phyloP scores from a whole-genome alignment of 2,797 vertebrate genomes.

The Echiichthys vipera region DNA sequence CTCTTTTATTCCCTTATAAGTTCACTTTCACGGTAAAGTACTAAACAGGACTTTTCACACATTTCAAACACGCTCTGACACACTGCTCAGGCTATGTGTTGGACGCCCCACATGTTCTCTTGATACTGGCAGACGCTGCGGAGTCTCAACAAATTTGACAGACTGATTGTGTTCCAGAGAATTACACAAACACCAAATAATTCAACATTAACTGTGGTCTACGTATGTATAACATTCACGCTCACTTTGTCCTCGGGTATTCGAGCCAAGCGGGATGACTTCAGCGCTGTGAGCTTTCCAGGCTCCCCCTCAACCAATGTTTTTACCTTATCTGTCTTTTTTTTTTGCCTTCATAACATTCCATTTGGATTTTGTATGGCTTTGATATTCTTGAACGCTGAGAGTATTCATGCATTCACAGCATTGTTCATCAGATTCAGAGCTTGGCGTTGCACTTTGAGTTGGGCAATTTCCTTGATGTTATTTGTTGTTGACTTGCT shows the following conservation, averaged over 20 bases:
- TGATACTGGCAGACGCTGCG: constrained; percentile 44
- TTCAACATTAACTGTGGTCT: constrained; percentile 42
- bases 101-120: constrained; percentile 41
- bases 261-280: constrained; percentile 62
- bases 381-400: constrained; percentile 19
- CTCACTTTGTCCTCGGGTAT: constrained; percentile 46
- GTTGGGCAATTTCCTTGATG: constrained; percentile 38
- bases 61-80: constrained; percentile 41
- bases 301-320: constrained; percentile 26
- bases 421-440: constrained; percentile 17
- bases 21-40: constrained; percentile 28
- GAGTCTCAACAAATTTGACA: constrained; percentile 48
- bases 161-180: constrained; percentile 68
- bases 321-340: constrained; percentile 34
- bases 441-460: constrained; percentile 44
- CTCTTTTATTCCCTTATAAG: constrained; percentile 59
- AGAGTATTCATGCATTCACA: constrained; percentile 19
- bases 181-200: constrained; percentile 64
- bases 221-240: constrained; percentile 53
- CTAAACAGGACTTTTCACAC: constrained; percentile 39
- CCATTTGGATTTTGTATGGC: constrained; percentile 33
- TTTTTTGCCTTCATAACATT: constrained; percentile 29
- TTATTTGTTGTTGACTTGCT: constrained; percentile 41
- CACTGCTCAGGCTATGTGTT: constrained; percentile 44
- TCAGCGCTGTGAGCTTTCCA: constrained; percentile 59